Base-by-base conservation (phyloP, 1,140 invertebrate species). In the Limonius californicus region DNA sequence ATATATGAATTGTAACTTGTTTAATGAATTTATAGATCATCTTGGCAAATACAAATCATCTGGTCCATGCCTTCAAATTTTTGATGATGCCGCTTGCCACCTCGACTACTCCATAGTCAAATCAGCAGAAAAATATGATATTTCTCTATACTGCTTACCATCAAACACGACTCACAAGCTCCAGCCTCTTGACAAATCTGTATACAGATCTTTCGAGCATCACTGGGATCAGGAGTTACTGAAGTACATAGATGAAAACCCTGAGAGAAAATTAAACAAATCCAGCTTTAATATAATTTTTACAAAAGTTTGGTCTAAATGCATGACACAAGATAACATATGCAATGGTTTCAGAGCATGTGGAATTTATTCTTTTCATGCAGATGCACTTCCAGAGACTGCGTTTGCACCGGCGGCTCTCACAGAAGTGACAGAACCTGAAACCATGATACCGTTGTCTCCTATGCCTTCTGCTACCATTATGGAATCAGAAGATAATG, bases 141-240 rank as follows among this genome's bases (percentile, higher is more conserved):
- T 55, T 8, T 15, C 9, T 9, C 27, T 55, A 2, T 55, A 20
- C 15, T 55, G 21, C 12, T 6, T 55, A 14, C 18, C 54, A 2
- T 20, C 7, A n/a, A 23, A 55, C 54, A 55, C 54, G 9, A 32
- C 54, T 12, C 54, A 55, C 16, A 21, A 55, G 54, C 20, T 55
- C 9, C 21, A 55, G 27, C 12, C 54, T 4, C 3, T 55, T 2
- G 54, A 55, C 14, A 55, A 55, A 23, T 6, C 3, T 16, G 14
- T 7, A 11, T 39, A 2, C 35, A 39, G n/a, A 39, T n/a, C n/a
- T 7, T 39, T 39, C 11, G 8, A 39, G 35, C 16, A 1, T 1
- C 54, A 18, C 47, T 61, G 59, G 59, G 23, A 54, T 9, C 23
- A 61, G 18, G 30, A 61, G 19, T 23, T 54, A 8, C 39, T 61